Percentiles rank a stretch among this genome's conserved stretches.
Conservation (phyloP, 1,140 invertebrate genomes). For the Sycophaga agraensis region DNA sequence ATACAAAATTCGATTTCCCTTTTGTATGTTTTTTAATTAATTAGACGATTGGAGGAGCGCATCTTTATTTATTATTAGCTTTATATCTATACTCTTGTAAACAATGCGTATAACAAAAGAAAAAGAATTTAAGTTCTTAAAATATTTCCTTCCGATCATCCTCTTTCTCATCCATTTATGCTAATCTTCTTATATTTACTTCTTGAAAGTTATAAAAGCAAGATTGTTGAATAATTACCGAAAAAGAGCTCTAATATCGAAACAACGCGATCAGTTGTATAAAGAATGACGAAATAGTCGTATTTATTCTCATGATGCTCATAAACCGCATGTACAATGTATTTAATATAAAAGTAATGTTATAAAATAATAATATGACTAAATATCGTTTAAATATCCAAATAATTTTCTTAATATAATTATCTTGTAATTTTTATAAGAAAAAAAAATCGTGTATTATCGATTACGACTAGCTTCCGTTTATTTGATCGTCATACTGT, state of each 20-base stretch:
- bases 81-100: neutral
- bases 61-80: neutral
- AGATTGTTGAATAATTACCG: neutral
- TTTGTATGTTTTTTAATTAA: neutral
- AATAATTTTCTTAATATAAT: constrained; percentile 18
- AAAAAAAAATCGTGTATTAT: constrained; percentile 17
- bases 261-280: constrained; percentile 10
- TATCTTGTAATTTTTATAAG: constrained; percentile 20
- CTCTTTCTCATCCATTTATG: neutral
- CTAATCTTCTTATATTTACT: neutral
- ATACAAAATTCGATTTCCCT: neutral
- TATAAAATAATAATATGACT: constrained; percentile 4
- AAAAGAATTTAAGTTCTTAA: neutral
- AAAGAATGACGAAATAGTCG: constrained; percentile 1
- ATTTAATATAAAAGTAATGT: constrained; percentile 16
- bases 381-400: constrained; percentile 6
- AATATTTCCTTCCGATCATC: constrained; percentile 6
- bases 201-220: neutral
- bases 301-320: constrained; percentile 8
- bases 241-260: neutral
- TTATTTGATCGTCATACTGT: constrained; percentile 38
- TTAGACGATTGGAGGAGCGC: neutral
- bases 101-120: neutral
- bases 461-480: constrained; percentile 18
- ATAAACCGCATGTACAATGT: constrained; percentile 23